A percentile compares a stretch with the other conserved stretches of the same genome.
These are phyloP conservation scores for Forbesichthys agassizii DNA, from an alignment of 2,113 vertebrate genomes.

Conservation along the genomic window DNA sequence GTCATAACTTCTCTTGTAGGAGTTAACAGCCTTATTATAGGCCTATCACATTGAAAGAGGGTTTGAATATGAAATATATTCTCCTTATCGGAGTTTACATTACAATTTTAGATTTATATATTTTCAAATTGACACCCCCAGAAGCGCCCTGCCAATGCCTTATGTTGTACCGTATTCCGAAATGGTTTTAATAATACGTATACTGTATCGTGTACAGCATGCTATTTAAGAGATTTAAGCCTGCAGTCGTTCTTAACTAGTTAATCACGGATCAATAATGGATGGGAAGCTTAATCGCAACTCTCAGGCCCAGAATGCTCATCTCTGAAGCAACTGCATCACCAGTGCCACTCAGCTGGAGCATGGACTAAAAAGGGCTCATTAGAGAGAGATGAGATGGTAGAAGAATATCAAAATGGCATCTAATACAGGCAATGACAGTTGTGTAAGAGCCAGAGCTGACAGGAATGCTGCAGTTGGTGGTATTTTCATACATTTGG, in stretches of 20 bases:
- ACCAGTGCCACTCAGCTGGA: constrained; percentile 39
- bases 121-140: too few relatives aligned
- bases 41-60: too few relatives aligned
- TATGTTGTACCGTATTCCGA: too few relatives aligned
- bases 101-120: too few relatives aligned
- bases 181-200: too few relatives aligned
- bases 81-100: too few relatives aligned
- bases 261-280: constrained; percentile 72
- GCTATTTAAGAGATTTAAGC: constrained; percentile 5
- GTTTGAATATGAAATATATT: too few relatives aligned
- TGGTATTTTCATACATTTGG: constrained; percentile 28
- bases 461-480: constrained; percentile 18
- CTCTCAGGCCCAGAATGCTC: constrained; percentile 42
- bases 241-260: constrained; percentile 29
- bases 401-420: constrained; percentile 55
- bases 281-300: constrained; percentile 46
- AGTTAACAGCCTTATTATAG: too few relatives aligned
- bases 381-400: constrained; percentile 49
- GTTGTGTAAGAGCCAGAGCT: constrained; percentile 18
- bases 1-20: too few relatives aligned
- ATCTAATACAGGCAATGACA: constrained; percentile 30
- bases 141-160: too few relatives aligned
- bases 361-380: constrained; percentile 54
- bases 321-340: constrained; percentile 37
- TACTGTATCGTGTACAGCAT: too few relatives aligned